Evolutionary conservation across 2,888 invertebrate genomes (phyloP).

Genomic region (Epinotia brunnichana): DNA sequence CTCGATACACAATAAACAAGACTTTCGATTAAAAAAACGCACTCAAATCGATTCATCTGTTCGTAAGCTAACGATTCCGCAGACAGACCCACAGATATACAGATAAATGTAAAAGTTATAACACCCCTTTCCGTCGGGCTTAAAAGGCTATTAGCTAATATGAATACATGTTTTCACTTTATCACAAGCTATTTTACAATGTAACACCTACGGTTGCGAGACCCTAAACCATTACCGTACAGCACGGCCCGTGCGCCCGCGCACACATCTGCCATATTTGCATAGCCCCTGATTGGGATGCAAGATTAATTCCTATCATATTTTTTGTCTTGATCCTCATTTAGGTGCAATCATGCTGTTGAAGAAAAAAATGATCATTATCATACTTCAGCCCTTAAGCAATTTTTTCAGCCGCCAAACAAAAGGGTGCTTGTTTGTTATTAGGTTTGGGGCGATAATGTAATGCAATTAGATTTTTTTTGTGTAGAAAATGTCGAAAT

Average conservation of each 20-base stretch:
- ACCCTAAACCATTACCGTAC: conserved; percentile 61
- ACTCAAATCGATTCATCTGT: too few relatives aligned
- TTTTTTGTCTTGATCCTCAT: conserved; percentile 81
- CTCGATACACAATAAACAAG: too few relatives aligned
- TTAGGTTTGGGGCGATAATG: conserved; percentile 83
- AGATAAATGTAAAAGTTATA: too few relatives aligned
- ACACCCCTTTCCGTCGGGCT: too few relatives aligned
- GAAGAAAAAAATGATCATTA: conserved; percentile 79
- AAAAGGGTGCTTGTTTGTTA: conserved; percentile 82
- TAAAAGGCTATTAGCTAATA: not conserved
- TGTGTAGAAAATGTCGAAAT: conserved; percentile 66
- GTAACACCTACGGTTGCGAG: conserved; percentile 16
- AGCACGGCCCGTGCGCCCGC: conserved; percentile 58
- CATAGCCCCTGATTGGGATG: conserved; percentile 78
- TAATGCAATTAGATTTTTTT: conserved; percentile 79
- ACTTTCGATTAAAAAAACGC: too few relatives aligned
- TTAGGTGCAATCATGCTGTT: conserved; percentile 79
- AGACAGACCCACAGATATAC: too few relatives aligned
- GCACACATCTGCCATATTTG: conserved; percentile 82
- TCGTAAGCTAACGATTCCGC: too few relatives aligned
- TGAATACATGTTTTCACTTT: not conserved
- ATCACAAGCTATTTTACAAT: not conserved
- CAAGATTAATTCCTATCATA: conserved; percentile 81
- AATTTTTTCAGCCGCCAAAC: conserved; percentile 81
- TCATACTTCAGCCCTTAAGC: conserved; percentile 82